Evolutionary conservation across 2,888 invertebrate species (phyloP).

Genomic region (Seira ritae): DNA sequence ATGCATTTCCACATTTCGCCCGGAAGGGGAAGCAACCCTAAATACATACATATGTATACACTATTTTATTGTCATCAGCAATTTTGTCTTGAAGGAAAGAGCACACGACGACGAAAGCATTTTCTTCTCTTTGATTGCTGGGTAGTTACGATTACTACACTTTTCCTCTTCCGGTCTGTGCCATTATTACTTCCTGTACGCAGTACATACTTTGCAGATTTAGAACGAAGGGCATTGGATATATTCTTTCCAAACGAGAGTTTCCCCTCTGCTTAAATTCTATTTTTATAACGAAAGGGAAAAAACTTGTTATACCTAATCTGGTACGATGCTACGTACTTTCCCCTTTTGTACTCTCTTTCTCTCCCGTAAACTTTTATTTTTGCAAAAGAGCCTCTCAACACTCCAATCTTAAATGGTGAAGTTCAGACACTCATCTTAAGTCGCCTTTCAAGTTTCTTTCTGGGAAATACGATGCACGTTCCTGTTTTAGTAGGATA

Average conservation of each 20-base stretch:
- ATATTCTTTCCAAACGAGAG: no score
- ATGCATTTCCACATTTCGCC: neutral
- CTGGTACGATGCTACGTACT: neutral
- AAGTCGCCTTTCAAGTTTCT: constrained; percentile 25
- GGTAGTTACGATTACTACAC: neutral
- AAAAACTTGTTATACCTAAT: constrained; percentile 4
- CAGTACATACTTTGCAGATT: constrained; percentile 9
- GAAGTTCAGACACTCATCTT: constrained; percentile 10
- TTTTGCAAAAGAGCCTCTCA: constrained; percentile 11
- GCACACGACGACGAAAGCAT: neutral
- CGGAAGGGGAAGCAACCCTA: no score
- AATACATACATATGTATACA: neutral
- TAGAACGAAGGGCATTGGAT: neutral
- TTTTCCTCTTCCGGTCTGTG: neutral
- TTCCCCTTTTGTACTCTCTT: no score
- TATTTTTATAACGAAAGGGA: neutral
- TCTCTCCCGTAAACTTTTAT: neutral
- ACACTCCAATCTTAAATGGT: neutral
- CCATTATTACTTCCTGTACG: neutral
- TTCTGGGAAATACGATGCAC: constrained; percentile 18
- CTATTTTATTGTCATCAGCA: neutral
- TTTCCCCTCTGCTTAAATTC: neutral
- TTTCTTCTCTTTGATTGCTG: neutral
- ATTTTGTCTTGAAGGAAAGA: neutral
- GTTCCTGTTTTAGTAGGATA: constrained; percentile 19